Evolutionary conservation across 2,888 invertebrate genomes (phyloP), one percentile per base, ranked within the genome.

Genomic region (Limnephilus auricula): DNA sequence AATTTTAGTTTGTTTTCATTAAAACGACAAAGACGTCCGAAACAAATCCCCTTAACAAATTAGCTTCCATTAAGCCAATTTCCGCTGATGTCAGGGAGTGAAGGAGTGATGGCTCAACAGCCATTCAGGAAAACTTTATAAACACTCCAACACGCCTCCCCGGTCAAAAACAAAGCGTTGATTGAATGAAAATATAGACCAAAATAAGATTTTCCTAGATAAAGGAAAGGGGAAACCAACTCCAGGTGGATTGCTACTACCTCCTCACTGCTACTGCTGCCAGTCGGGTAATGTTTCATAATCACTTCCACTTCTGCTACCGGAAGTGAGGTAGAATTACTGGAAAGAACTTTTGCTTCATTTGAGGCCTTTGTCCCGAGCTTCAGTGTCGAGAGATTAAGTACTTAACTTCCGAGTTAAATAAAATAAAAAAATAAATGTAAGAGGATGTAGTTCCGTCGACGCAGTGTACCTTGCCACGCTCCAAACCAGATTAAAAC

Each of bases 1-100:
- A 89, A 89, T 89, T 89, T 89, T 89, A 82, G 89, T 89, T 89
- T 89, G 89, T 89, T 89, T 89, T 82, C 82, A 89, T 89, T 89
- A 45, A 89, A 89, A 89, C 89, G 89, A 89, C 78, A 89, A 89
- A 89, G 89, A 89, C 82, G 89, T 89, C 89, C 89, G 89, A 79
- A 89, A 89, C 89, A 89, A 89, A 89, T 89, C 89, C 82, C 50
- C 80, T 89, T 89, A 90, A 84, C 90, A 84, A 90, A 90, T 90
- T 84, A 90, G 65, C 84, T 83, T 78, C 83, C 65, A 90, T 90
- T 90, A 90, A 90, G 90, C 40, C 90, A 90, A 90, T 90, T 84
- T 90, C 90, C 90, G 50, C 84, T 30, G 84, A 84, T 32, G 90
- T 90, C 90, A 84, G 84, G 40, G 65, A 50, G 50, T 50, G 50